Evolutionary conservation across 92 coral and sea anemone genomes (phyloP).

Genomic region (Epizoanthus ramosus): DNA sequence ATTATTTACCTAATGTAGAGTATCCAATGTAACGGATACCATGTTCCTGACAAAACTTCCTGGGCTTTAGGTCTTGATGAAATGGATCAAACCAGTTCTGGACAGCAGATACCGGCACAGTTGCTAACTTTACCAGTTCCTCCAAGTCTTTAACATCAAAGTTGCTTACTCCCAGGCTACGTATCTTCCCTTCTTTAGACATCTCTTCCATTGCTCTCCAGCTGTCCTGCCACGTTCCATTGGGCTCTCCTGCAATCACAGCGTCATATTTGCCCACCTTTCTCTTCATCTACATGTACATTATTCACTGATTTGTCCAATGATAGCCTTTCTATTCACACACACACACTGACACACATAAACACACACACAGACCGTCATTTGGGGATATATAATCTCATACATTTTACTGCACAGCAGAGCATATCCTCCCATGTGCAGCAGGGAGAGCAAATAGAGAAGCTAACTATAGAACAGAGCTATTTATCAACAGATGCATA

Average conservation of each 20-base stretch:
- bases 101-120: conserved; percentile 88
- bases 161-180: conserved; percentile 96
- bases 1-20: conserved; percentile 84
- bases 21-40: conserved; percentile 89
- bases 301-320: not conserved
- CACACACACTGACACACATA: no score
- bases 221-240: conserved; percentile 96
- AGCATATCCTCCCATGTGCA: no score
- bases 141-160: conserved; percentile 72
- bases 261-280: not conserved
- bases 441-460: no score
- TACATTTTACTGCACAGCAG: no score
- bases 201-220: conserved; percentile 99
- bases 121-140: conserved; percentile 76
- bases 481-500: no score
- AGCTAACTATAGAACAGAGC: no score
- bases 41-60: conserved; percentile 74
- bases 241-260: conserved; percentile 72
- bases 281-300: not conserved
- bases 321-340: not conserved
- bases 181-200: conserved; percentile 84
- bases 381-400: no score
- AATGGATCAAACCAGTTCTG: conserved; percentile 99
- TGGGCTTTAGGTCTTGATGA: conserved; percentile 77
- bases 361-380: no score